phyloP scores from a whole-genome alignment of 2,113 vertebrate species.

The Hippocampus zosterae region DNA sequence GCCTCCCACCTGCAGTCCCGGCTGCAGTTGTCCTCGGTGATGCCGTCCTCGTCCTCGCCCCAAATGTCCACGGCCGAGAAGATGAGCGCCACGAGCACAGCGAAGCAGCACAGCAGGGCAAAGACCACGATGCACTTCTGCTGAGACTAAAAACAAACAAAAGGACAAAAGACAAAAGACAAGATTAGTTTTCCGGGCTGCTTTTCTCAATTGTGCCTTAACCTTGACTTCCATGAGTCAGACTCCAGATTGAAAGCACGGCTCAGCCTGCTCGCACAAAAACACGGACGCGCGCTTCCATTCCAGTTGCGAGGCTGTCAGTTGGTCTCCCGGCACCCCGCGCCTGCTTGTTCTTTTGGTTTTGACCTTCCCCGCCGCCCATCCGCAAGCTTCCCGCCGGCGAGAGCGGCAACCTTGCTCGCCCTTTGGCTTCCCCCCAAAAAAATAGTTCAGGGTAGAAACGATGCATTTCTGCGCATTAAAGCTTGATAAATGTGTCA shows the following conservation, averaged over 20 bases:
- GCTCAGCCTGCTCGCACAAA: constrained; percentile 32
- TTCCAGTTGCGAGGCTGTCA: constrained; percentile 3
- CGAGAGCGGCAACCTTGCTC: no score
- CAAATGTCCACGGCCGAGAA: constrained; percentile 95
- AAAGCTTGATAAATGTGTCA: constrained; percentile 19
- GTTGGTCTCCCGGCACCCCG: constrained; percentile 7
- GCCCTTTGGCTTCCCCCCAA: background rate
- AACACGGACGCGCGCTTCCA: no score
- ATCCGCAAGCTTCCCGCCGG: background rate
- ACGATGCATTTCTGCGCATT: constrained; percentile 15
- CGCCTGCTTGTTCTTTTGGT: constrained; percentile 1
- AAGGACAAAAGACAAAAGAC: constrained; percentile 9
- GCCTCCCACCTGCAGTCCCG: constrained; percentile 88
- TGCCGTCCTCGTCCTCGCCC: constrained; percentile 89
- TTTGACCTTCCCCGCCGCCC: background rate
- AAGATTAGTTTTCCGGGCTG: constrained; percentile 35
- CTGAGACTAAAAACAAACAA: constrained; percentile 88
- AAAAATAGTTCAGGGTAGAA: background rate
- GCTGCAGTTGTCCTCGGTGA: constrained; percentile 91
- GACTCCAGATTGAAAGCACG: constrained; percentile 46
- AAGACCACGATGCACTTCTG: constrained; percentile 97
- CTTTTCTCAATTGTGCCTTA: constrained; percentile 14
- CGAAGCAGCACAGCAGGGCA: constrained; percentile 94
- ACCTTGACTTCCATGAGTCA: constrained; percentile 38
- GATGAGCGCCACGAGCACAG: constrained; percentile 87